Evolutionary conservation across 2,797 vertebrate genomes (phyloP), one percentile per base, ranked within the genome.

Genomic region (Gobio occitaniae): DNA sequence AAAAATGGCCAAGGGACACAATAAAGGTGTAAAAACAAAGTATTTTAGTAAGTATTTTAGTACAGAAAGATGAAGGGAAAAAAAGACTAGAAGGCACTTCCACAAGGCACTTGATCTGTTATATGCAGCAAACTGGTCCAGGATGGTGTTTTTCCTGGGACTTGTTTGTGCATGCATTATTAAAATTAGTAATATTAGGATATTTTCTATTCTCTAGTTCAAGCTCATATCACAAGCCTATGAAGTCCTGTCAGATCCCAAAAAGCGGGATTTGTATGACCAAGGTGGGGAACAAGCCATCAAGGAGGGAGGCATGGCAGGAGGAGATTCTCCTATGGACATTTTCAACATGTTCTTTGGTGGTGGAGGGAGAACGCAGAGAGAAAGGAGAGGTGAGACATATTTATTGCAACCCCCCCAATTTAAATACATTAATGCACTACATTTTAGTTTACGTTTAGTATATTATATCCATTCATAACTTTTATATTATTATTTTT

Each of bases 291-390:
- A 99, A 86, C 98, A 99, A 91, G 97, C 97, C 1, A 98, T 99
- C 90, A 99, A 99, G 94, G 98, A 99, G 93, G 98, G 98, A 56
- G 96, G 97, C 87, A 93, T 96, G 84, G 91, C 94, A 38, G 96
- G 97, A 91, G 95, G 96, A 80, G 93, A 91, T 16, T 97, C 97
- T 25, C 98, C 98, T 32, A 99, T 97, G 96, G 98, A 99, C 92
- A 97, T 99, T 92, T 99, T 99, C 91, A 97, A 99, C 94, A 99
- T 99, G 98, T 99, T 99, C 93, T 99, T 99, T 92, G 98, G 98
- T 86, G 98, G 98, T 63, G 97, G 97, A 86, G 96, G 97, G 84
- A 96, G 97, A 89, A 98, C 96, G 96, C 96, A 97, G 85, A 96
- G 97, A 93, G 98, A 99, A 90, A 96, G 97, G 90, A 97, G 92